A percentile compares a stretch with the other conserved stretches of the same genome.
These are phyloP conservation scores for Ailuropoda melanoleuca DNA, from an alignment of 2,113 vertebrate species.

Conservation along the genomic window DNA sequence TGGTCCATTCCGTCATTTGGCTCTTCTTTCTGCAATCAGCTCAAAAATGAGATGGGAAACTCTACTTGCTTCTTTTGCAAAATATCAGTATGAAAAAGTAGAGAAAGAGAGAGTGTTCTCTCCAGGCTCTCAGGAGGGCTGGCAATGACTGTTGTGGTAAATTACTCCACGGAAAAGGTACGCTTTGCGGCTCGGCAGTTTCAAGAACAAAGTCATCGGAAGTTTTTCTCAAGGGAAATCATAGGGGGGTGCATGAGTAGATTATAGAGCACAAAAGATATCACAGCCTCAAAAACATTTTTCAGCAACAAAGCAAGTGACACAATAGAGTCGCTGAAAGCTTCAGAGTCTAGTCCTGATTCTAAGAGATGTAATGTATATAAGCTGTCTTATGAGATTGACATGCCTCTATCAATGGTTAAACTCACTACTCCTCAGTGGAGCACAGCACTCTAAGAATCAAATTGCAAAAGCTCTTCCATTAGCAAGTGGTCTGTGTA, in stretches of 20 bases:
- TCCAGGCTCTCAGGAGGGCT: constrained; percentile 45
- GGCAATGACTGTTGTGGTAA: constrained; percentile 63
- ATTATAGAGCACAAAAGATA: constrained; percentile 74
- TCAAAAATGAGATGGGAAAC: constrained; percentile 56
- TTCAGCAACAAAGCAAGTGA: constrained; percentile 66
- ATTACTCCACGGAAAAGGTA: constrained; percentile 69
- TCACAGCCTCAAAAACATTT: constrained; percentile 57
- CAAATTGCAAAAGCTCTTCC: background rate
- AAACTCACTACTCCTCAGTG: background rate
- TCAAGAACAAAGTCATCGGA: constrained; percentile 67
- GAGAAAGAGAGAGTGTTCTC: constrained; percentile 49
- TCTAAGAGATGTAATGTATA: constrained; percentile 69
- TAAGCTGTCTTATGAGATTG: constrained; percentile 49
- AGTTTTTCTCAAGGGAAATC: constrained; percentile 78
- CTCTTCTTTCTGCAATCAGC: constrained; percentile 54
- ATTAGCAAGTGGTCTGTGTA: background rate
- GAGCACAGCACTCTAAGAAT: background rate
- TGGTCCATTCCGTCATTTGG: constrained; percentile 15
- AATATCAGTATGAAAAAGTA: constrained; percentile 43
- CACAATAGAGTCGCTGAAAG: constrained; percentile 56
- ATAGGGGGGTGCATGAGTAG: constrained; percentile 57
- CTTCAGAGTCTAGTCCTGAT: constrained; percentile 55
- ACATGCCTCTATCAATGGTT: background rate
- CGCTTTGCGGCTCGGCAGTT: constrained; percentile 29
- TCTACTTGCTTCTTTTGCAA: constrained; percentile 16